Percentiles rank a stretch among this genome's conserved stretches.
Evolutionary conservation across 1,140 invertebrate genomes (phyloP).

Genomic region (Bradynema listronoti): DNA sequence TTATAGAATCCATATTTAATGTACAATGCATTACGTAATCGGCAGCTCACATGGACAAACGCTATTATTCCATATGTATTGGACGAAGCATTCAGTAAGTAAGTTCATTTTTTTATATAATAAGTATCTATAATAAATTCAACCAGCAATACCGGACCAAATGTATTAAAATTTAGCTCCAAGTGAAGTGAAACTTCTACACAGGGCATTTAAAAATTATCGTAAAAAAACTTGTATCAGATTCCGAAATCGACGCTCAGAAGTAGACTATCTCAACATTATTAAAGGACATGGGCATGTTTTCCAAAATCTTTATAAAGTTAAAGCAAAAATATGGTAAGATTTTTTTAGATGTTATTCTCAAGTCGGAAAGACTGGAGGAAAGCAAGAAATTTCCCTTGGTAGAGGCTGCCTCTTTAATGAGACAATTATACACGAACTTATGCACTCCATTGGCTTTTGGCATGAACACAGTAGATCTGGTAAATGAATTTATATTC

Average conservation of each 20-base stretch:
- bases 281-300: slow-evolving; percentile 51
- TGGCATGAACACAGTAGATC: slow-evolving; percentile 56
- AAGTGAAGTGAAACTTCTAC: slow-evolving; percentile 46
- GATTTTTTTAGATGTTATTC: slow-evolving; percentile 53
- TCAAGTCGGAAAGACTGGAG: slow-evolving; percentile 56
- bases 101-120: slow-evolving; percentile 21
- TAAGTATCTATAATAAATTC: too few species aligned
- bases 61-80: slow-evolving; percentile 51
- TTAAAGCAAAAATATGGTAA: slow-evolving; percentile 2
- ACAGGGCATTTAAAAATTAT: slow-evolving; percentile 50
- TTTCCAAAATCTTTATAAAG: slow-evolving; percentile 5
- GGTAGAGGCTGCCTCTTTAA: slow-evolving; percentile 57
- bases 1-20: slow-evolving; percentile 17
- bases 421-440: slow-evolving; percentile 54
- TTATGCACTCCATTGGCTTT: slow-evolving; percentile 45
- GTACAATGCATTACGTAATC: slow-evolving; percentile 24
- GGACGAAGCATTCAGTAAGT: slow-evolving; percentile 55
- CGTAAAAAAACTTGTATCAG: slow-evolving; percentile 50
- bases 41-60: slow-evolving; percentile 32
- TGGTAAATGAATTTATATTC: slow-evolving; percentile 23
- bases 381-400: slow-evolving; percentile 55
- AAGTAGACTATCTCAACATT: slow-evolving; percentile 51
- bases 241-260: slow-evolving; percentile 31
- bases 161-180: slow-evolving; percentile 36
- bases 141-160: too few species aligned